Conservation (phyloP, 2,113 vertebrate genomes). For the Hymenochirus boettgeri region DNA sequence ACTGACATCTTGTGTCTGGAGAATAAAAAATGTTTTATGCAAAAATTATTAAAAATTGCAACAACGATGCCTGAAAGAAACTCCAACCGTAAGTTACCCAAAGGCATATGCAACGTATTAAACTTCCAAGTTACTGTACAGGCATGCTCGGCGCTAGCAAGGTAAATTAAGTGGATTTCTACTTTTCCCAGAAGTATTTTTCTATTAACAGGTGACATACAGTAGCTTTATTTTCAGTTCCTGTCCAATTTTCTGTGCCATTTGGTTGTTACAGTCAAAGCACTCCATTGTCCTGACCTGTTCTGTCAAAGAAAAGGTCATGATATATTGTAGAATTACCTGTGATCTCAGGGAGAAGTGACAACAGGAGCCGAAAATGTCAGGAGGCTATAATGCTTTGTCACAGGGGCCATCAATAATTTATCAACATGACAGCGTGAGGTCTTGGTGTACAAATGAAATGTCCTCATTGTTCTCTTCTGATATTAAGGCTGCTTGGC, state of each 20-base stretch:
- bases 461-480: constrained; percentile 32
- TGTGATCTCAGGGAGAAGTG: constrained; percentile 28
- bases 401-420: constrained; percentile 34
- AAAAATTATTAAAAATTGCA: too few species aligned
- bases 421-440: constrained; percentile 26
- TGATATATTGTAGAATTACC: constrained; percentile 21
- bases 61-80: too few species aligned
- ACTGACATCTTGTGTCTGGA: too few species aligned
- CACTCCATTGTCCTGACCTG: constrained; percentile 12
- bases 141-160: too few species aligned
- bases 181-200: background rate
- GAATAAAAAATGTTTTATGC: too few species aligned
- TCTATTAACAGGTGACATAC: constrained; percentile 11
- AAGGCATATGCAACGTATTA: too few species aligned
- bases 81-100: too few species aligned
- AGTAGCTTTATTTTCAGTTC: background rate
- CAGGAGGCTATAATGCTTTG: constrained; percentile 30
- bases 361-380: constrained; percentile 29
- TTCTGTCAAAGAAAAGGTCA: constrained; percentile 34
- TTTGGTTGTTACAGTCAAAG: constrained; percentile 27
- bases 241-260: background rate
- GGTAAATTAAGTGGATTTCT: too few species aligned
- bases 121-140: too few species aligned
- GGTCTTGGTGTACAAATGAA: constrained; percentile 3
- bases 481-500: constrained; percentile 24